A percentile compares a stretch with the other conserved stretches of the same genome.
These are phyloP conservation scores for Vireo altiloquus DNA, from an alignment of 2,113 vertebrate genomes.

Conservation along the genomic window DNA sequence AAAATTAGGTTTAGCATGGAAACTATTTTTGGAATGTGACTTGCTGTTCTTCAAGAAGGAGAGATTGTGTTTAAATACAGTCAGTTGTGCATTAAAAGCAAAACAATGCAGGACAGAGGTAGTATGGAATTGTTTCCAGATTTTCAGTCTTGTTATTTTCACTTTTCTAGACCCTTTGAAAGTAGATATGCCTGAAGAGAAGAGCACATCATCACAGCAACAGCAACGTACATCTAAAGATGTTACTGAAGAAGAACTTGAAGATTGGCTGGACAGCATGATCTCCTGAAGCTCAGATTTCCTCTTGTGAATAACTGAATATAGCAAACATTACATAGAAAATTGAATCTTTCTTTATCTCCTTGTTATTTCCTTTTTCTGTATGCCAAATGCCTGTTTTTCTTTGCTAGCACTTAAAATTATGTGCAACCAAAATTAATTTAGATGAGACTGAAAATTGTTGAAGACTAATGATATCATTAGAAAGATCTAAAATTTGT, in stretches of 20 bases:
- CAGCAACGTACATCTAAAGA: slow-evolving; percentile 44
- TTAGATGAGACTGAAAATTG: not conserved
- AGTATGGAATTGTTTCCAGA: not conserved
- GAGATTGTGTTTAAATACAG: not conserved
- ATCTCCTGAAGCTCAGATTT: slow-evolving; percentile 66
- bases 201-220: not conserved
- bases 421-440: not conserved
- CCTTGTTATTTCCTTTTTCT: not conserved
- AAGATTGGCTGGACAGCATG: slow-evolving; percentile 98
- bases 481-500: not conserved
- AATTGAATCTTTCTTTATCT: not conserved
- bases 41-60: not conserved
- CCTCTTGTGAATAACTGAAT: not conserved
- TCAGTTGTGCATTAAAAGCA: not conserved
- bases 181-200: slow-evolving; percentile 11
- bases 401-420: not conserved
- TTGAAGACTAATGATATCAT: not conserved
- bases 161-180: slow-evolving; percentile 39
- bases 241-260: slow-evolving; percentile 89
- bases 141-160: not conserved
- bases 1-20: not conserved
- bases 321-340: not conserved
- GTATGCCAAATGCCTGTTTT: not conserved
- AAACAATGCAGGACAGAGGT: not conserved
- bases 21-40: not conserved